These are phyloP conservation scores for Philaethria dido DNA, from an alignment of 2,888 invertebrate species.

Conservation along the genomic window DNA sequence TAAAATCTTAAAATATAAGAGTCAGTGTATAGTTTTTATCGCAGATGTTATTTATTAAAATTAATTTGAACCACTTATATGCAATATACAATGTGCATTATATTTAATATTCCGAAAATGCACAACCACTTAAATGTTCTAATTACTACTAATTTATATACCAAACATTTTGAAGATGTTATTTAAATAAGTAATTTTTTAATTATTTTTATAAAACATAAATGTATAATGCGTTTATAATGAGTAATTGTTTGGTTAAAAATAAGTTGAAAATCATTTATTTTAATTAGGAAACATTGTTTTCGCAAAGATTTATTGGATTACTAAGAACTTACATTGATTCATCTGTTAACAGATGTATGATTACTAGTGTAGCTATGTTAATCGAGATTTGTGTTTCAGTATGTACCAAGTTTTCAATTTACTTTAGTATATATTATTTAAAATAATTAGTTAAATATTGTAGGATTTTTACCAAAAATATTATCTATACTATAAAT, in stretches of 20 bases:
- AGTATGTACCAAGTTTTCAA: too few species aligned
- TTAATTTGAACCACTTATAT: too few species aligned
- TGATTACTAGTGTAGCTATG: conserved; percentile 1
- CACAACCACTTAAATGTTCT: neutral
- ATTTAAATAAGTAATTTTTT: neutral
- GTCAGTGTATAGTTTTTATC: too few species aligned
- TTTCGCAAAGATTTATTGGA: conserved; percentile 41
- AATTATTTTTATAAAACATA: neutral
- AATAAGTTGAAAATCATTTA: neutral
- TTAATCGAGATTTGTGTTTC: neutral
- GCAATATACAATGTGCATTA: neutral
- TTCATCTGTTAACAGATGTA: conserved; percentile 47
- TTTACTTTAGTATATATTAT: too few species aligned
- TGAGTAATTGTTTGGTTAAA: neutral
- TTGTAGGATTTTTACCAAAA: too few species aligned
- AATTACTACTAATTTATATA: neutral
- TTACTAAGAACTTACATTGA: conserved; percentile 54
- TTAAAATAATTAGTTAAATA: too few species aligned
- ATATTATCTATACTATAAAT: too few species aligned
- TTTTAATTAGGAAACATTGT: neutral
- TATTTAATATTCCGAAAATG: neutral
- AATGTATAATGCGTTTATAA: too few species aligned
- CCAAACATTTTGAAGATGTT: neutral
- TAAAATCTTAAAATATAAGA: too few species aligned
- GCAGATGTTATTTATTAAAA: too few species aligned